Evolutionary conservation across 2,888 invertebrate species (phyloP).

Genomic region (Seira musarum): DNA sequence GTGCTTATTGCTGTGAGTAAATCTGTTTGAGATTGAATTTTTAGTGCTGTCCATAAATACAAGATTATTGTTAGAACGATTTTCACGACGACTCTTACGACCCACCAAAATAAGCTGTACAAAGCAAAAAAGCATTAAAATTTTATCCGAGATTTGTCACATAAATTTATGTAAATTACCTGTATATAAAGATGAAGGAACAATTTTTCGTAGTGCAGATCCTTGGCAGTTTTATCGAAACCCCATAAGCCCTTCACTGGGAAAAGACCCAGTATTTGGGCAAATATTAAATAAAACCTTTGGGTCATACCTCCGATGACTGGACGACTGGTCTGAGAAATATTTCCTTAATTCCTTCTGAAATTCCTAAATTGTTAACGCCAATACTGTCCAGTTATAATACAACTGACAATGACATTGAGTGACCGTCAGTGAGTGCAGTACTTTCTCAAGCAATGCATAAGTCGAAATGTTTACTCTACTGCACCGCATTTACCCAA

Average conservation of each 20-base stretch:
- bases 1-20: background rate
- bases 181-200: slow-evolving; percentile 19
- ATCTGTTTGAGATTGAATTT: background rate
- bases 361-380: no score
- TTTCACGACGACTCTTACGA: background rate
- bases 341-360: no score
- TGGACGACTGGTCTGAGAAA: no score
- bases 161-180: slow-evolving; percentile 9
- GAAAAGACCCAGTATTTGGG: slow-evolving; percentile 32
- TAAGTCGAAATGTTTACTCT: no score
- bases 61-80: background rate
- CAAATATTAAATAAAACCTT: slow-evolving; percentile 1
- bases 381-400: no score
- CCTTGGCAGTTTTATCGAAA: background rate
- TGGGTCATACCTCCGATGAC: background rate
- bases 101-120: background rate
- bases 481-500: no score
- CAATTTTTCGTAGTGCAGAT: slow-evolving; percentile 8
- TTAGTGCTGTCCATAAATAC: background rate
- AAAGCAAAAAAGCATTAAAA: background rate
- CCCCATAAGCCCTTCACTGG: slow-evolving; percentile 23
- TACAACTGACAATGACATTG: no score
- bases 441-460: no score
- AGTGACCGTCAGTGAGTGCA: no score
- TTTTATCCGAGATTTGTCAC: no score